phyloP scores from a whole-genome alignment of 2,888 invertebrate genomes.

The Euplexia lucipara region DNA sequence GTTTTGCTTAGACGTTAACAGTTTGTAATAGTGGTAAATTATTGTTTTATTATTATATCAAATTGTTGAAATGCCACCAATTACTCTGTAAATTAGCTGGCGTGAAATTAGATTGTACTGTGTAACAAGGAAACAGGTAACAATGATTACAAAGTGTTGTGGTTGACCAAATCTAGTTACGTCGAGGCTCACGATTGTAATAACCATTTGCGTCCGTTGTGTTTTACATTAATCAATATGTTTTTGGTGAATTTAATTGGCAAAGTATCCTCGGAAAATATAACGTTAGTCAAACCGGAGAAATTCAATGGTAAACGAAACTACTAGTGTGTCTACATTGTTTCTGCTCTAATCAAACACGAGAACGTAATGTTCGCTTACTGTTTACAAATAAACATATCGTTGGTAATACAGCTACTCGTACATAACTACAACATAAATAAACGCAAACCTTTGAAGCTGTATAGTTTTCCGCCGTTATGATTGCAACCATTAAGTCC shows the following conservation, averaged over 20 bases:
- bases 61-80: constrained; percentile 52
- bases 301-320: constrained; percentile 10
- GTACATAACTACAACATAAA: constrained; percentile 12
- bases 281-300: constrained; percentile 2
- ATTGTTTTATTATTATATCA: constrained; percentile 50
- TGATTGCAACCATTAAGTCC: constrained; percentile 56
- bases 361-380: constrained; percentile 7
- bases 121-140: constrained; percentile 68
- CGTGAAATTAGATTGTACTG: constrained; percentile 71
- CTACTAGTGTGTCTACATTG: constrained; percentile 5
- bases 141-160: constrained; percentile 69
- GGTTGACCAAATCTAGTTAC: constrained; percentile 67
- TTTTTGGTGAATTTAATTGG: constrained; percentile 24
- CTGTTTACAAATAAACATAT: constrained; percentile 44
- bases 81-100: constrained; percentile 65
- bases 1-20: constrained; percentile 21
- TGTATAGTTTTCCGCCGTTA: constrained; percentile 30
- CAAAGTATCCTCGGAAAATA: neutral
- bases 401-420: neutral
- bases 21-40: constrained; percentile 31
- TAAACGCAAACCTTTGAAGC: constrained; percentile 35
- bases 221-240: constrained; percentile 40
- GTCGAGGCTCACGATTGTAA: constrained; percentile 38
- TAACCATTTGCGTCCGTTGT: constrained; percentile 34
- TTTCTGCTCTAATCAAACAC: constrained; percentile 24